Base-by-base conservation (phyloP, 1,140 invertebrate genomes). In the Cydia pomonella region DNA sequence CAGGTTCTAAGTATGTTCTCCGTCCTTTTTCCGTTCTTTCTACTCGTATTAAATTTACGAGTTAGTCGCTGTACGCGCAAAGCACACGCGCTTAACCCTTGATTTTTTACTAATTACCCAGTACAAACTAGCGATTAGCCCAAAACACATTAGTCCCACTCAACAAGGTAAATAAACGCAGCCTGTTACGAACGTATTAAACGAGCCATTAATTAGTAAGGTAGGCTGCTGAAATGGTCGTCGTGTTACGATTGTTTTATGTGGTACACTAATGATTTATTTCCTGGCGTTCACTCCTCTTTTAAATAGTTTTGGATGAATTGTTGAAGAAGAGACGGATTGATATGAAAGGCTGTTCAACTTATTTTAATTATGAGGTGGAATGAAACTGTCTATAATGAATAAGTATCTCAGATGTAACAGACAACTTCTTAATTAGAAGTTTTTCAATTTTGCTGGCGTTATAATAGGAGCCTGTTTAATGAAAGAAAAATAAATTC, bases 131-230 rank as follows among this genome's bases (percentile, higher is more conserved):
- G 25, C 63, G 27, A 2, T 64, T 64, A 64, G 53, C 27, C 25
- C 63, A 64, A 29, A 59, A n/a, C 63, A 33, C 63, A 64, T 64
- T 64, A 29, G 13, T 29, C 63, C 16, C 18, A 72, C 44, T 25
- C 12, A 33, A 23, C 69, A 41, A 21, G 69, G 33, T 72, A 29
- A 25, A 72, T 72, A 72, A 50, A 44, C 29, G 69, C 12, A 13
- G 38, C 44, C 47, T 21, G 21, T 44, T 72, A 41, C 33, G 23
- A 72, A 72, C 33, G 53, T 59, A 59, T 59, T 59, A 59, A 59
- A 21, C 53, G 69, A 72, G 21, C 25, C 63, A 64, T 64, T 64
- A 27, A 64, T 33, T 64, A 64, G 63, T 29, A 3, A 64, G 63
- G 63, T 33, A 29, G 27, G 27, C 63, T 29, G 63, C 63, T 64